Conservation (phyloP, 1,140 invertebrate genomes). For the Steinernema khuongi region DNA sequence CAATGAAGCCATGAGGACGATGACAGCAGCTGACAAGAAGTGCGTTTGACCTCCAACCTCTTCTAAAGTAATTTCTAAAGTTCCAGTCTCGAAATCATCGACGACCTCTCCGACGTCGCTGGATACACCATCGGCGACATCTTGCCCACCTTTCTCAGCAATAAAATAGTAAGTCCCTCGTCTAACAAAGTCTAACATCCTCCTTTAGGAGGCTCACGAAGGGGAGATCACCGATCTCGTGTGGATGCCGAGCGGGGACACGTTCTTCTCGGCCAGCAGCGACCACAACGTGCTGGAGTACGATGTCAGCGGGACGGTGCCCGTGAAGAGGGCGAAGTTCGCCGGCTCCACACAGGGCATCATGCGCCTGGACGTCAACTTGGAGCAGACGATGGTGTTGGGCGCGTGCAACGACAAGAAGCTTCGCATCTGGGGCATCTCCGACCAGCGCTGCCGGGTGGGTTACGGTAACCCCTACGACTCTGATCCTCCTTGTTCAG, state of each 20-base stretch:
- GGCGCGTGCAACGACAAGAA: slow-evolving; percentile 6
- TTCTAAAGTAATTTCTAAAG: background rate
- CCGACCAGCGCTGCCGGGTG: slow-evolving; percentile 27
- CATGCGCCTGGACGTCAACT: slow-evolving; percentile 20
- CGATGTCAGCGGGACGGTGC: background rate
- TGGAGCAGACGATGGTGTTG: slow-evolving; percentile 22
- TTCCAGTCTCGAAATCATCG: background rate
- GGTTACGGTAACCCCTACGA: background rate
- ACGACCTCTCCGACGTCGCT: background rate
- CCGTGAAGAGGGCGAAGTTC: background rate
- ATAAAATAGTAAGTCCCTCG: slow-evolving; percentile 24
- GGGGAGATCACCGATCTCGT: slow-evolving; percentile 29
- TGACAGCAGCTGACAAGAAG: background rate
- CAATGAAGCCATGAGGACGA: background rate
- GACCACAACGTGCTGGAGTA: slow-evolving; percentile 24
- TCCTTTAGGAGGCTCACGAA: slow-evolving; percentile 29
- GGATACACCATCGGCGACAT: slow-evolving; percentile 12
- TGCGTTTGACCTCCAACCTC: background rate
- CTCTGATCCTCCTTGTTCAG: slow-evolving; percentile 64
- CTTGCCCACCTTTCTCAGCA: slow-evolving; percentile 7
- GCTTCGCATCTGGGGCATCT: slow-evolving; percentile 27
- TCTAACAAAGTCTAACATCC: background rate
- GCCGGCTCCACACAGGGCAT: slow-evolving; percentile 11
- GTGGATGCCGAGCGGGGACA: slow-evolving; percentile 26
- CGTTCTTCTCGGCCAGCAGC: slow-evolving; percentile 24